A percentile compares a stretch with the other conserved stretches of the same genome.
These are phyloP conservation scores for Diarsia brunnea DNA, from an alignment of 2,888 invertebrate species.

Conservation along the genomic window DNA sequence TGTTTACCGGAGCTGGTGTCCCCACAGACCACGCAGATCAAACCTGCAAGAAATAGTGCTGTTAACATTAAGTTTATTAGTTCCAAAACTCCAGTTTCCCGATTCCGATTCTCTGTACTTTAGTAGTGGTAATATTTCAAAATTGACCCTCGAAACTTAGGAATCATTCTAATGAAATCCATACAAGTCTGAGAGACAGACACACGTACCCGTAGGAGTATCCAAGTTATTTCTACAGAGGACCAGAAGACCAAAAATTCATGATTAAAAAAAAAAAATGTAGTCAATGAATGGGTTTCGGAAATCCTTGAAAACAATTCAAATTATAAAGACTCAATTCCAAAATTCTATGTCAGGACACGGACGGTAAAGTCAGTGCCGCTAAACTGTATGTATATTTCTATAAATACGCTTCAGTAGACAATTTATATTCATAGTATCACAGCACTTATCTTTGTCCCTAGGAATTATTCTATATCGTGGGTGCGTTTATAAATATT, in stretches of 20 bases:
- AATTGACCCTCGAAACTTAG: not conserved
- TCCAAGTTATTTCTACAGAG: not conserved
- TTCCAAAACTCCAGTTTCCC: not conserved
- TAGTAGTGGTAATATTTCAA: not conserved
- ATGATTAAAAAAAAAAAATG: not conserved
- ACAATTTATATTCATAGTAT: not conserved
- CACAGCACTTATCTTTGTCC: not conserved
- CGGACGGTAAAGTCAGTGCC: not conserved
- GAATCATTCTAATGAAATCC: not conserved
- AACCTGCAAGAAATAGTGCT: constrained; percentile 86
- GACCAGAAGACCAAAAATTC: not conserved
- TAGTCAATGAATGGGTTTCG: not conserved
- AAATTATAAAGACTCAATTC: not conserved
- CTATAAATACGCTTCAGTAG: not conserved
- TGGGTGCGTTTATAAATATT: too few relatives aligned
- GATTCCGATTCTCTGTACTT: not conserved
- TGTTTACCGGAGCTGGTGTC: constrained; percentile 99
- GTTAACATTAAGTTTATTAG: not conserved
- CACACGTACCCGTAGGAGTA: not conserved
- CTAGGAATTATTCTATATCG: too few relatives aligned
- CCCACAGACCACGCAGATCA: constrained; percentile 98
- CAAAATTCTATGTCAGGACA: not conserved
- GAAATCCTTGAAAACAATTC: not conserved
- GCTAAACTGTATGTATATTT: not conserved
- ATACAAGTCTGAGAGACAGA: too few relatives aligned